These are phyloP conservation scores for Enteromius afrohamiltoni DNA, from an alignment of 2,797 vertebrate species.

Conservation along the genomic window DNA sequence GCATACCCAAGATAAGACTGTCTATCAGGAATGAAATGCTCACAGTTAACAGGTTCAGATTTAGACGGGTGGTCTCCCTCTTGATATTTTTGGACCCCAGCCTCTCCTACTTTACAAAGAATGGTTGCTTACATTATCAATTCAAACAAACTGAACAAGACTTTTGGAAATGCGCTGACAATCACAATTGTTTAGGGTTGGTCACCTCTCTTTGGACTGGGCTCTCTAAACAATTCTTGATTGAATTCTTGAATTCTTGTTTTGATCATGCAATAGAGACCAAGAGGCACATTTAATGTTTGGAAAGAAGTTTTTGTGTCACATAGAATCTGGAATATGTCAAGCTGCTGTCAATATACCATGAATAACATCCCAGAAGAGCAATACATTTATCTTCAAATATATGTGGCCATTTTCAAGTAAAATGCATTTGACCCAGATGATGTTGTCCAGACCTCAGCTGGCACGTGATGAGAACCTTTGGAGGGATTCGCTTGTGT, in stretches of 20 bases:
- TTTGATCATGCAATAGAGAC: neutral
- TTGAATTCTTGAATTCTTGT: slow-evolving; percentile 5
- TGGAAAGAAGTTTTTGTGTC: slow-evolving; percentile 6
- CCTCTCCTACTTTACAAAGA: slow-evolving; percentile 43
- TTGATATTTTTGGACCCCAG: slow-evolving; percentile 43
- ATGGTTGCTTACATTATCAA: slow-evolving; percentile 49
- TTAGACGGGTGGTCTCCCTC: neutral
- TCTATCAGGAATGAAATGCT: slow-evolving; percentile 9
- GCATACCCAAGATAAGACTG: slow-evolving; percentile 36
- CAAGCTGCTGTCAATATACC: slow-evolving; percentile 12
- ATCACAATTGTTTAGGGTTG: slow-evolving; percentile 56
- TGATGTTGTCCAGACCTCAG: neutral
- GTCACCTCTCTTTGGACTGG: slow-evolving; percentile 44
- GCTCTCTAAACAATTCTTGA: slow-evolving; percentile 43
- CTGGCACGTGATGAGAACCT: slow-evolving; percentile 29
- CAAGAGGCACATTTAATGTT: slow-evolving; percentile 2
- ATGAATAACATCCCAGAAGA: slow-evolving; percentile 2
- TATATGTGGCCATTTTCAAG: neutral
- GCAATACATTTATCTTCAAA: slow-evolving; percentile 1
- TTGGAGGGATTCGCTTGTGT: slow-evolving; percentile 21
- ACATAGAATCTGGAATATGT: slow-evolving; percentile 19
- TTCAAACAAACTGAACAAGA: slow-evolving; percentile 33
- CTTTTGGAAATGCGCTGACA: slow-evolving; percentile 43
- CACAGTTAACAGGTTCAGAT: slow-evolving; percentile 31
- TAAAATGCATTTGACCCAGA: neutral